A percentile compares a stretch with the other conserved stretches of the same genome.
Evolutionary conservation across 2,888 invertebrate species (phyloP).

Genomic region (Polymixis lichenea): DNA sequence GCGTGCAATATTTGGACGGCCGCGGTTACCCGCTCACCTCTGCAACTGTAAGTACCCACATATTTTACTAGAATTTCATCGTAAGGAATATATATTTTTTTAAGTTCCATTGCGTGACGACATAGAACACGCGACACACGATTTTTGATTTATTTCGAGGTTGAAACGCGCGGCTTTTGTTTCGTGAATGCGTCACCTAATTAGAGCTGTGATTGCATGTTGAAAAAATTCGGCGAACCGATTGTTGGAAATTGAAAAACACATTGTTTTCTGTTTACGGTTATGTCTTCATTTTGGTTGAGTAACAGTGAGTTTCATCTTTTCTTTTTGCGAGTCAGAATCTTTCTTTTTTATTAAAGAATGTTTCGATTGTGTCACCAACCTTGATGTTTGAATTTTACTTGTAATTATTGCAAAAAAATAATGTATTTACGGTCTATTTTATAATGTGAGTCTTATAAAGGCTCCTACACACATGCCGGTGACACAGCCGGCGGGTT

Average conservation of each 20-base stretch:
- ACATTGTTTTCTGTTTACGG: slow-evolving; percentile 28
- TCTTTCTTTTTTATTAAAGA: neutral
- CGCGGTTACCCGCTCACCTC: slow-evolving; percentile 63
- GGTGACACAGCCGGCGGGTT: no score
- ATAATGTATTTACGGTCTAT: no score
- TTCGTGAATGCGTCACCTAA: slow-evolving; percentile 73
- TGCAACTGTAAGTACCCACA: slow-evolving; percentile 70
- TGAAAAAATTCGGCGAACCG: slow-evolving; percentile 52
- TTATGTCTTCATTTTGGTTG: slow-evolving; percentile 33
- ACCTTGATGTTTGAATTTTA: no score
- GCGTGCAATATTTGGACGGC: slow-evolving; percentile 69
- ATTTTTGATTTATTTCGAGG: slow-evolving; percentile 79
- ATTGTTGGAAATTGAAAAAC: slow-evolving; percentile 61
- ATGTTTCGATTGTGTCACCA: neutral
- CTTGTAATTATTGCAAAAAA: no score
- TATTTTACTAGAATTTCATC: slow-evolving; percentile 76
- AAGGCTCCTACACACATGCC: no score
- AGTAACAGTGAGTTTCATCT: neutral
- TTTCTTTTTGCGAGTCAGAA: neutral
- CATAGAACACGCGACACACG: slow-evolving; percentile 79
- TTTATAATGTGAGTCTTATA: no score
- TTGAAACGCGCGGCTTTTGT: slow-evolving; percentile 72
- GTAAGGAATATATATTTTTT: slow-evolving; percentile 64
- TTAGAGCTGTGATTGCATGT: slow-evolving; percentile 73
- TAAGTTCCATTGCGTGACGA: slow-evolving; percentile 83